Evolutionary conservation across 2,888 invertebrate genomes (phyloP).

Genomic region (Drosophila parthenogenetica): DNA sequence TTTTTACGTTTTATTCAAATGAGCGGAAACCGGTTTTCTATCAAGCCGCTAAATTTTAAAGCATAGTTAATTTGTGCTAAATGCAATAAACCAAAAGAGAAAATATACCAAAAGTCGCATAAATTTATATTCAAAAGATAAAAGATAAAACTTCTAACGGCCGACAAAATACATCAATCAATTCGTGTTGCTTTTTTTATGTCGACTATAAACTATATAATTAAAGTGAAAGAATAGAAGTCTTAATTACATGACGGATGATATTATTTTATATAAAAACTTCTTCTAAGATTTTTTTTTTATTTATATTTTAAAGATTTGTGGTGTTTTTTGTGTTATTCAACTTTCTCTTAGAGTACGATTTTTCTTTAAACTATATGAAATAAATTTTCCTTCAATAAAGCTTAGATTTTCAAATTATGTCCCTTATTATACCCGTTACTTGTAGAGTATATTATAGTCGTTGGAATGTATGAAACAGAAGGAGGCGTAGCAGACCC

Average conservation of each 20-base stretch:
- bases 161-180: slow-evolving; percentile 28
- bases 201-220: slow-evolving; percentile 11
- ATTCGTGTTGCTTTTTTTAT: slow-evolving; percentile 3
- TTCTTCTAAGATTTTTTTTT: background rate
- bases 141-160: slow-evolving; percentile 20
- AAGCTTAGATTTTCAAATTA: too few species aligned
- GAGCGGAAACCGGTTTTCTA: slow-evolving; percentile 11
- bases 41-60: slow-evolving; percentile 2
- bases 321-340: background rate
- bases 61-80: slow-evolving; percentile 25
- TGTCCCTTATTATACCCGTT: too few species aligned
- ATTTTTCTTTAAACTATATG: too few species aligned
- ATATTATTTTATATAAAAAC: background rate
- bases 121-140: slow-evolving; percentile 20
- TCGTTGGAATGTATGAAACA: too few species aligned
- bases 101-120: slow-evolving; percentile 20
- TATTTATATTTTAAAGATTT: background rate
- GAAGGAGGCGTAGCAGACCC: too few species aligned
- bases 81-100: slow-evolving; percentile 25
- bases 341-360: too few species aligned
- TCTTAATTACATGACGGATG: slow-evolving; percentile 8
- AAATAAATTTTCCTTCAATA: too few species aligned
- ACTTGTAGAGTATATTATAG: too few species aligned
- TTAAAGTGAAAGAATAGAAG: slow-evolving; percentile 17
- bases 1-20: slow-evolving; percentile 21